phyloP scores from a whole-genome alignment of 2,113 vertebrate genomes.

The Mobula birostris region DNA sequence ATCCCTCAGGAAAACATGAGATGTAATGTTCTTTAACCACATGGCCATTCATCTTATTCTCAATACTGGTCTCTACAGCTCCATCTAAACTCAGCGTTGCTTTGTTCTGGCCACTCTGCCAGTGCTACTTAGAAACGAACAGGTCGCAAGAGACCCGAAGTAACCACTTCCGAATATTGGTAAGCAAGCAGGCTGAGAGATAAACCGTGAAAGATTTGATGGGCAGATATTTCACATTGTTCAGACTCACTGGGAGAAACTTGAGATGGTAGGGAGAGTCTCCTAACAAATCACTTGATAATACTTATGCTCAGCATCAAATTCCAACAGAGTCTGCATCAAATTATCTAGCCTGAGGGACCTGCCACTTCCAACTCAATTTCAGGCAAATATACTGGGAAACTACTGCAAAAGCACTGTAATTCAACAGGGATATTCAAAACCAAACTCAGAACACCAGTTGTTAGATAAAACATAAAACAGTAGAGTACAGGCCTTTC shows the following conservation, averaged over 20 bases:
- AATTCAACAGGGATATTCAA: constrained; percentile 15
- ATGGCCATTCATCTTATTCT: too few relatives aligned
- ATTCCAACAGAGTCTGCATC: constrained; percentile 34
- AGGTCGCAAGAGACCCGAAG: neutral
- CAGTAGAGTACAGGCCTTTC: too few relatives aligned
- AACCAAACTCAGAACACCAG: neutral
- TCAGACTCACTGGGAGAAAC: constrained; percentile 23
- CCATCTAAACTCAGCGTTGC: neutral
- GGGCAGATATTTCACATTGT: constrained; percentile 5
- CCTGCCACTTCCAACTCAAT: constrained; percentile 15
- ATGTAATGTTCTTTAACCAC: neutral
- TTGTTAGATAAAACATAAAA: neutral
- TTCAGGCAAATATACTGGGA: constrained; percentile 26
- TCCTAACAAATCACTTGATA: constrained; percentile 32
- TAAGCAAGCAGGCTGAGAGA: neutral
- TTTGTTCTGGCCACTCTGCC: neutral
- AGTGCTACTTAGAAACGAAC: neutral
- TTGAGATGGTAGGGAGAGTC: neutral
- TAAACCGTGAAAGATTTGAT: neutral
- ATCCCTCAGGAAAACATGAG: neutral
- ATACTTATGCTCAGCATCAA: constrained; percentile 17
- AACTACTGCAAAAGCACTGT: neutral
- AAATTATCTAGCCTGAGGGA: constrained; percentile 31
- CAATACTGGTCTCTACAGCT: too few relatives aligned
- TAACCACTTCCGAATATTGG: neutral